These are phyloP conservation scores for Caenorhabditis drosophilae DNA, from an alignment of 2,888 invertebrate species.

Conservation along the genomic window DNA sequence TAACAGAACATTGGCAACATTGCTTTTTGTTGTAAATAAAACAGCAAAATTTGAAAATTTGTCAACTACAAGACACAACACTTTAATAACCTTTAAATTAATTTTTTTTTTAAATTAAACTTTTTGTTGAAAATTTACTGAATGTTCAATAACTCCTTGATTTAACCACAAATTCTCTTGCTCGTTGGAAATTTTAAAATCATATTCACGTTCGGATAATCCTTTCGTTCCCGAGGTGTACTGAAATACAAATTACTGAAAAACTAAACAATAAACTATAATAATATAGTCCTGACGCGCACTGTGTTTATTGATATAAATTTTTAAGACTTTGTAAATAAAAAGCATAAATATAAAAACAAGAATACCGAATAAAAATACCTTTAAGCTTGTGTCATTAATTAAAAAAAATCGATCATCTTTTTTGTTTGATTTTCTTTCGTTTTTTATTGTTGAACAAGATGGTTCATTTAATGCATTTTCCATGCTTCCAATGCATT, in stretches of 20 bases:
- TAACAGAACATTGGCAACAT: not conserved
- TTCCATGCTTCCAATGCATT: not conserved
- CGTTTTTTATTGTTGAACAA: too few relatives aligned
- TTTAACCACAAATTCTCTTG: not conserved
- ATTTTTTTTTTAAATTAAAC: not conserved
- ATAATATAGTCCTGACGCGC: too few relatives aligned
- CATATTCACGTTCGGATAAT: not conserved
- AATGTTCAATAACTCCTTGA: not conserved
- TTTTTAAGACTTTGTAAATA: too few relatives aligned
- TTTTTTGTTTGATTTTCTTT: too few relatives aligned
- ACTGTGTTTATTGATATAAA: too few relatives aligned
- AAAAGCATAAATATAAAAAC: too few relatives aligned
- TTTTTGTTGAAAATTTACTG: not conserved
- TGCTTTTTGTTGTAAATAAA: not conserved
- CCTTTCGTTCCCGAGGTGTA: not conserved
- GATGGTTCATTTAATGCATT: too few relatives aligned
- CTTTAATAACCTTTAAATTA: not conserved
- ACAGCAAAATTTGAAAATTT: not conserved
- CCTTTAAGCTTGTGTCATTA: too few relatives aligned
- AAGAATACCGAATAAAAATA: too few relatives aligned
- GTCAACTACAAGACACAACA: not conserved
- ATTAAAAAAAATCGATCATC: too few relatives aligned
- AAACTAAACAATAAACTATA: too few relatives aligned
- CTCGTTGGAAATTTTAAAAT: not conserved
- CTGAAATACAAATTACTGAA: too few relatives aligned